Conservation (phyloP, 2,113 vertebrate genomes). For the Odobenus rosmarus region DNA sequence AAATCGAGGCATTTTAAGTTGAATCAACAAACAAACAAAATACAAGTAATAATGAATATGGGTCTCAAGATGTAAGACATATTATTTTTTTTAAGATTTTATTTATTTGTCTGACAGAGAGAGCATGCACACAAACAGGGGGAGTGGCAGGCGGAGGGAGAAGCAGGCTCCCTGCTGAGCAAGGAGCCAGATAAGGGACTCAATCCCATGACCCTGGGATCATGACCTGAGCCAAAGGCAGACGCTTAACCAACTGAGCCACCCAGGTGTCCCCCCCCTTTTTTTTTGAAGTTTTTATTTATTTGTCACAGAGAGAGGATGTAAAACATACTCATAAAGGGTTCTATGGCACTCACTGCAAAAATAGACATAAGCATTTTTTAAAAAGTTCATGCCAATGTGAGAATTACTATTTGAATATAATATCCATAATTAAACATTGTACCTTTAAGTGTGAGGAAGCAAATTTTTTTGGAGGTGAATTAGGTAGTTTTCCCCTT, state of each 20-base stretch:
- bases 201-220: no score
- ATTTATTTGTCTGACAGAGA: no score
- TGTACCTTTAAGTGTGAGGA: background rate
- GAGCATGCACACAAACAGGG: no score
- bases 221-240: no score
- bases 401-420: background rate
- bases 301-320: no score
- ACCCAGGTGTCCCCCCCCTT: no score
- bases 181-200: no score
- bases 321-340: slow-evolving; percentile 68
- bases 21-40: slow-evolving; percentile 76
- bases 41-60: slow-evolving; percentile 66
- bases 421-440: background rate
- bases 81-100: no score
- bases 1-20: slow-evolving; percentile 55
- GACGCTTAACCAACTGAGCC: no score
- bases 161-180: no score
- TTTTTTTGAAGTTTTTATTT: no score
- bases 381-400: background rate
- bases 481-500: background rate
- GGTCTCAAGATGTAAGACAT: slow-evolving; percentile 68
- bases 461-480: background rate
- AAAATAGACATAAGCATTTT: background rate
- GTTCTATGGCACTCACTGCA: background rate
- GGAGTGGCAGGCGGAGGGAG: no score